Percentiles rank a stretch among this genome's conserved stretches.
Evolutionary conservation across 1,140 invertebrate species (phyloP).

Genomic region (Heliconius melpomene): DNA sequence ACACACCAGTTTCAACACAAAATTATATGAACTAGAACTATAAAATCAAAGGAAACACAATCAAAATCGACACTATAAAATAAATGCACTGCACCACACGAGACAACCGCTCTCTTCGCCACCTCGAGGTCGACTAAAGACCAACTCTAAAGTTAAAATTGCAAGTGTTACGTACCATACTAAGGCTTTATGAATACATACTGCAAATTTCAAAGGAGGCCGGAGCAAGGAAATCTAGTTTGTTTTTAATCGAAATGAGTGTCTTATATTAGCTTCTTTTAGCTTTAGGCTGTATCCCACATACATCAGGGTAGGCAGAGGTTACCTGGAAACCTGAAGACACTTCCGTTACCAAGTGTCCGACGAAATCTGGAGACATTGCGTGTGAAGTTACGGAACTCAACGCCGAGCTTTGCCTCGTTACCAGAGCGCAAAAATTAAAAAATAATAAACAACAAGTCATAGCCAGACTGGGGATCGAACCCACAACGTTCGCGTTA

Average conservation of each 20-base stretch:
- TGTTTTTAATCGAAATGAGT: neutral
- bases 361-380: too few relatives aligned
- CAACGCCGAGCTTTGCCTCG: too few relatives aligned
- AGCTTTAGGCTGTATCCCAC: too few relatives aligned
- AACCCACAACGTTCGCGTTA: too few relatives aligned
- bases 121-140: conserved; percentile 68
- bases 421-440: too few relatives aligned
- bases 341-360: too few relatives aligned
- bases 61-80: conserved; percentile 43
- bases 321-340: too few relatives aligned
- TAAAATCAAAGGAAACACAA: conserved; percentile 19
- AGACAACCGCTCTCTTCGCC: conserved; percentile 53
- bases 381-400: too few relatives aligned
- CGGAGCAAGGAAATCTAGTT: conserved; percentile 71
- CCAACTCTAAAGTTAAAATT: conserved; percentile 37
- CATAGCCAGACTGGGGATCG: too few relatives aligned
- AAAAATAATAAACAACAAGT: too few relatives aligned
- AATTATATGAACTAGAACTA: conserved; percentile 14
- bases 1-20: conserved; percentile 39
- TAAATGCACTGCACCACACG: conserved; percentile 51
- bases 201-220: conserved; percentile 58
- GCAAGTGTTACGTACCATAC: conserved; percentile 3
- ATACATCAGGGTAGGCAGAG: too few relatives aligned
- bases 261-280: neutral
- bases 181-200: neutral